A percentile compares a stretch with the other conserved stretches of the same genome.
These are phyloP conservation scores for Pogona vitticeps DNA, from an alignment of 2,113 vertebrate species.

Conservation along the genomic window DNA sequence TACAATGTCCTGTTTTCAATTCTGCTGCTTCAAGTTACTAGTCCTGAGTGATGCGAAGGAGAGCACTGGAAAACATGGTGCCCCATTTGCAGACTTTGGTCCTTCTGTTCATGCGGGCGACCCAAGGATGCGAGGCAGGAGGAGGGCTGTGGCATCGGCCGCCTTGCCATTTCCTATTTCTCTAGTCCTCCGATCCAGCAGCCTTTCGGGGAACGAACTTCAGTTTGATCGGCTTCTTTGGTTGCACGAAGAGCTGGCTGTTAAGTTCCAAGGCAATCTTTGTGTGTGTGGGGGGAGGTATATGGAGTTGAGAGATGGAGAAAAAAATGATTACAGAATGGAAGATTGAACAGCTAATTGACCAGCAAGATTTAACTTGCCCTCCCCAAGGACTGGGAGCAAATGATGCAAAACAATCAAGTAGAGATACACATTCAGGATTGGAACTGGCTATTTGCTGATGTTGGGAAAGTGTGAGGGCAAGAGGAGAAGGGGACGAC, in stretches of 20 bases:
- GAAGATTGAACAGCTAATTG: background rate
- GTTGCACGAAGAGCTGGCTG: conserved; percentile 55
- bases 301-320: background rate
- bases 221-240: conserved; percentile 78
- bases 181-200: conserved; percentile 42
- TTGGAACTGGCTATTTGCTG: too few species aligned
- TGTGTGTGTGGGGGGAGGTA: too few species aligned
- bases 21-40: background rate
- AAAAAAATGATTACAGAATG: background rate
- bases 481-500: too few species aligned
- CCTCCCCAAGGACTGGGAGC: too few species aligned
- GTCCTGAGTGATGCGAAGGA: background rate
- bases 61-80: too few species aligned
- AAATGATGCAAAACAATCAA: too few species aligned
- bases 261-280: conserved; percentile 81
- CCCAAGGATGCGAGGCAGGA: too few species aligned
- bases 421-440: too few species aligned
- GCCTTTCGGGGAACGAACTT: conserved; percentile 74
- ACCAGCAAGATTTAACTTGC: background rate
- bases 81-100: too few species aligned
- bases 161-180: background rate
- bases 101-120: too few species aligned
- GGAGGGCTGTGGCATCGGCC: background rate
- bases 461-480: too few species aligned
- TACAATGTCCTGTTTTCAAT: background rate